phyloP scores from a whole-genome alignment of 1,140 invertebrate species.

The Parapsyche elsis region DNA sequence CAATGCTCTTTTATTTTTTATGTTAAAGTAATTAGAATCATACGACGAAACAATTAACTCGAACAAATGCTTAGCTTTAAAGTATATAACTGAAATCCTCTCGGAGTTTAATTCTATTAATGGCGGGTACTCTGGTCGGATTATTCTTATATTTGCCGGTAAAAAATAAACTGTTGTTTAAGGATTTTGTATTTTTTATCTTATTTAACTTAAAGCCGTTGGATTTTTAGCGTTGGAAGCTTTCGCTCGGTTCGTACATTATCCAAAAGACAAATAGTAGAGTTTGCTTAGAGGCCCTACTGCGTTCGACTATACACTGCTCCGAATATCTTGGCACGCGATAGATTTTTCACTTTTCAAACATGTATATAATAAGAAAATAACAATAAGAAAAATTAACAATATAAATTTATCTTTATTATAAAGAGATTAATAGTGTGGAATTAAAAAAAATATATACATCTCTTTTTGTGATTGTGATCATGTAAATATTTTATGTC shows the following conservation, averaged over 20 bases:
- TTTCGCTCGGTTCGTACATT: conserved; percentile 10
- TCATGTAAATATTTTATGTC: background rate
- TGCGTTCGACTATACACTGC: background rate
- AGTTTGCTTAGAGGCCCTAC: conserved; percentile 2
- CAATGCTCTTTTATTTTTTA: no score
- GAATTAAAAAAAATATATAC: no score
- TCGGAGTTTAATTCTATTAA: conserved; percentile 22
- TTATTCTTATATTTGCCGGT: conserved; percentile 10
- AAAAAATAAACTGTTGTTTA: conserved; percentile 15
- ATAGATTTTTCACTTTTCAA: no score
- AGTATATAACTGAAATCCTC: background rate
- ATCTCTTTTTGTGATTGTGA: background rate
- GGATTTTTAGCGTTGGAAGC: background rate
- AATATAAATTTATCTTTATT: no score
- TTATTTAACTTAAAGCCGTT: background rate
- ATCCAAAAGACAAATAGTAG: conserved; percentile 26
- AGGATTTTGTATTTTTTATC: conserved; percentile 2
- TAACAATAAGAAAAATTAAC: no score
- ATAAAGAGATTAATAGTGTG: no score
- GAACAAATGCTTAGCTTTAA: no score
- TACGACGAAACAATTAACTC: no score
- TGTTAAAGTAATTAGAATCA: no score
- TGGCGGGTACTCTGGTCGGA: background rate
- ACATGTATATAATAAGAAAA: no score
- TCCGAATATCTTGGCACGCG: background rate